Percentiles rank a stretch among this genome's conserved stretches.
phyloP scores from a whole-genome alignment of 53 echinoderm and acorn worm genomes.

The Echinometra lucunter region DNA sequence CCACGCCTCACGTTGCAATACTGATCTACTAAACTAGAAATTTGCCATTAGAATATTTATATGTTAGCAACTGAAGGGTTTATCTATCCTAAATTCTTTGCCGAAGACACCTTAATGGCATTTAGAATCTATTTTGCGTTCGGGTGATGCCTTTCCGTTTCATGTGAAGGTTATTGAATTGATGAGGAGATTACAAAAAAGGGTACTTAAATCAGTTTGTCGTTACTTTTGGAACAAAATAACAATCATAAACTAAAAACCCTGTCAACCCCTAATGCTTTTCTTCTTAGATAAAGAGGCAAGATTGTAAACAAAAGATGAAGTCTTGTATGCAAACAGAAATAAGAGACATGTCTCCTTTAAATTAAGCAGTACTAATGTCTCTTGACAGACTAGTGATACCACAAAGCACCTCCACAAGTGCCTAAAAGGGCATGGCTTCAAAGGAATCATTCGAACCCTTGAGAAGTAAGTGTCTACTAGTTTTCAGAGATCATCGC shows the following conservation, averaged over 20 bases:
- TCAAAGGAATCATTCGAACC: not conserved
- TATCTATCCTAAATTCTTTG: not conserved
- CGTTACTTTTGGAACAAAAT: not conserved
- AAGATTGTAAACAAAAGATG: constrained; percentile 1
- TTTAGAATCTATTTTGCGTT: not conserved
- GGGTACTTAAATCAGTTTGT: constrained; percentile 6
- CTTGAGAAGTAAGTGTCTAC: constrained; percentile 27
- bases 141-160: not conserved
- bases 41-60: constrained; percentile 23
- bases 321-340: not conserved
- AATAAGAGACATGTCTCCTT: constrained; percentile 1
- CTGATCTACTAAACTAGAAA: not conserved
- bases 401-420: not conserved
- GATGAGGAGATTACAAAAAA: not conserved
- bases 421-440: constrained; percentile 3
- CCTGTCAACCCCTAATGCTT: not conserved
- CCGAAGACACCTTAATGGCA: not conserved
- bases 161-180: not conserved
- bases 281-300: not conserved
- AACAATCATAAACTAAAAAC: not conserved
- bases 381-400: not conserved
- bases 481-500: not conserved
- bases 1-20: not conserved
- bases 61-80: not conserved
- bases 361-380: not conserved